Evolutionary conservation across 2,113 vertebrate species (phyloP).

Genomic region (Pelusios castaneus): DNA sequence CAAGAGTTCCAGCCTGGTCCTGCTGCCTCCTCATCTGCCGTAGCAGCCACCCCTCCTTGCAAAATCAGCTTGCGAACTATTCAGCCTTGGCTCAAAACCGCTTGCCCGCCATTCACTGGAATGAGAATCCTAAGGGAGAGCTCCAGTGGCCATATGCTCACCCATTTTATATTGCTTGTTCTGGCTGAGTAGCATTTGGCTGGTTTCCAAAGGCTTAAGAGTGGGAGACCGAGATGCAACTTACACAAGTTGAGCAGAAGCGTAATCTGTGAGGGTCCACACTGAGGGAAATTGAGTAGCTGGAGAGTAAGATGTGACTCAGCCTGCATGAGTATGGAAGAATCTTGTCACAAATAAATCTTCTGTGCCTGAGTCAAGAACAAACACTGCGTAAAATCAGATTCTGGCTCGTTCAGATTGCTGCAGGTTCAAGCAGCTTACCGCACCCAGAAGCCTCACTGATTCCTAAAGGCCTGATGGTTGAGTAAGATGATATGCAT

Average conservation of each 20-base stretch:
- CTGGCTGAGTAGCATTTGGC: background rate
- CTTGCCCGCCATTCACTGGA: background rate
- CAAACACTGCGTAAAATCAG: background rate
- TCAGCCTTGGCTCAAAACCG: conserved; percentile 20
- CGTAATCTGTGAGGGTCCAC: background rate
- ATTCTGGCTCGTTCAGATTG: no score
- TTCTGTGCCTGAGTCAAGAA: background rate
- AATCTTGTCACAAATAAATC: background rate
- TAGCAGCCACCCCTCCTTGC: background rate
- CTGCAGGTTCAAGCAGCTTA: no score
- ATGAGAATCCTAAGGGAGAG: conserved; percentile 24
- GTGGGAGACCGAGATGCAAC: background rate
- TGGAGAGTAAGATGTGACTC: no score
- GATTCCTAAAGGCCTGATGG: no score
- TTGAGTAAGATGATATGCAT: no score
- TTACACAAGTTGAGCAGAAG: background rate
- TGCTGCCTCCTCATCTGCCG: no score
- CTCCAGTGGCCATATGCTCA: background rate
- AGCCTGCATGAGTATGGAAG: background rate
- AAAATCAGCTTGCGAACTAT: background rate
- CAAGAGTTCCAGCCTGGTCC: no score
- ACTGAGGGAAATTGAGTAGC: no score
- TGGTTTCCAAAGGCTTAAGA: background rate
- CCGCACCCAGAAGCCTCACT: no score
- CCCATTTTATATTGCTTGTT: background rate